Base-by-base conservation (phyloP, 2,113 vertebrate genomes). In the Climacteris rufus region DNA sequence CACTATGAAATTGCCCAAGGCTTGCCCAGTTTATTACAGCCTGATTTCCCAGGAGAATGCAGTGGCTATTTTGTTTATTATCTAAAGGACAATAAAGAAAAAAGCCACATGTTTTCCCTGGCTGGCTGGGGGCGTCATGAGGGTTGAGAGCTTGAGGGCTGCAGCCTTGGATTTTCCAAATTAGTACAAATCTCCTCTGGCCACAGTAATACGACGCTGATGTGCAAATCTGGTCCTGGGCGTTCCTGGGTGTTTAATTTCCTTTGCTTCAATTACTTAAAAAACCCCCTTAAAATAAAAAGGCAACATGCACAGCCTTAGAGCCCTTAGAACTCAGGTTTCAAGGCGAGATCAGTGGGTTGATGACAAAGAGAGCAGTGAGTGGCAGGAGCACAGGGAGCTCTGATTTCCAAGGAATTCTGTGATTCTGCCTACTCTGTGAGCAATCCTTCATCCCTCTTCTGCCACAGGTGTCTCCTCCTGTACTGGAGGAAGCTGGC, bases 361-460 rank as follows among this genome's bases (percentile, higher is more conserved):
- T 82, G 23, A 13, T 22, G 61, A 23, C 56, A 77, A 54, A 66
- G 27, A 53, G 53, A 61, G 82, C 74, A 85, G 79, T 0, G 0
- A 52, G 78, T 3, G 42, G 50, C 52, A 0, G 0, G 14, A 44
- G 39, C 37, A 19, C 50, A 10, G 60, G 30, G 35, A 54, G 10
- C 22, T 42, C 40, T 9, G 49, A 56, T 56, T 83, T 37, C 79
- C 63, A 49, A 31, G 63, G n/a, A 83, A 40, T 61, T 23, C 63
- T 39, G 2, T 7, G 7, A 5, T 33, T 27, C 54, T 77, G 71
- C 20, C 15, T 3, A 1, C 18, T 40, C 18, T 2, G 47, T 1
- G 42, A 16, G 71, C 2, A 2, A 15, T 7, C 8, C 65, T 0
- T 11, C 4, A 52, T 10, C 60, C 50, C 42, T 2, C 0, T 13